Percentiles rank a stretch among this genome's conserved stretches.
These are phyloP conservation scores for Semnornis frantzii DNA, from an alignment of 2,113 vertebrate genomes.

Conservation along the genomic window DNA sequence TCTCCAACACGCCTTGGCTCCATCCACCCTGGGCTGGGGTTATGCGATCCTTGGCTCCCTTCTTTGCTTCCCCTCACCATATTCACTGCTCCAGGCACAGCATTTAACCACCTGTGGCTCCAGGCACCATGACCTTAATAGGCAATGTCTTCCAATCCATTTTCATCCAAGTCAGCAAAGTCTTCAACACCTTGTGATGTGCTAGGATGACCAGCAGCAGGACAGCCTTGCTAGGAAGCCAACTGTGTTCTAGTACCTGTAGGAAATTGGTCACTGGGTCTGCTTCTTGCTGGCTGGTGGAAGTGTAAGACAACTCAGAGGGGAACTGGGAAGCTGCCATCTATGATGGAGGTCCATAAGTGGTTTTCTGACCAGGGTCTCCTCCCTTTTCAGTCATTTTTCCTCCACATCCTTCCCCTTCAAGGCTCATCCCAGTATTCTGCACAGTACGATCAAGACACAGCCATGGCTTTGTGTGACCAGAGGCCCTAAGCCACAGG, in stretches of 20 bases:
- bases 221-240: background rate
- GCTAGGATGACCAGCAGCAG: background rate
- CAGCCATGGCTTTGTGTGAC: background rate
- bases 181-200: accelerated
- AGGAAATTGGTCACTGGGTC: background rate
- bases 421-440: background rate
- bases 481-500: background rate
- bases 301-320: background rate
- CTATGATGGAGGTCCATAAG: background rate
- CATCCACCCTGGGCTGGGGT: background rate
- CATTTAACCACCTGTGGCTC: accelerated
- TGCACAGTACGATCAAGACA: background rate
- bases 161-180: background rate
- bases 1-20: accelerated
- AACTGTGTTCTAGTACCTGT: background rate
- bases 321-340: background rate
- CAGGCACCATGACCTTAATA: background rate
- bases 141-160: accelerated
- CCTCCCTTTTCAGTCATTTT: background rate
- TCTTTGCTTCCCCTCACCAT: background rate
- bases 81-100: background rate
- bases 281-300: background rate
- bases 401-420: background rate
- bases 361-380: background rate
- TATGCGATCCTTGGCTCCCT: background rate